Conservation (phyloP, 1,140 invertebrate genomes). For the Penaeus vannamei region DNA sequence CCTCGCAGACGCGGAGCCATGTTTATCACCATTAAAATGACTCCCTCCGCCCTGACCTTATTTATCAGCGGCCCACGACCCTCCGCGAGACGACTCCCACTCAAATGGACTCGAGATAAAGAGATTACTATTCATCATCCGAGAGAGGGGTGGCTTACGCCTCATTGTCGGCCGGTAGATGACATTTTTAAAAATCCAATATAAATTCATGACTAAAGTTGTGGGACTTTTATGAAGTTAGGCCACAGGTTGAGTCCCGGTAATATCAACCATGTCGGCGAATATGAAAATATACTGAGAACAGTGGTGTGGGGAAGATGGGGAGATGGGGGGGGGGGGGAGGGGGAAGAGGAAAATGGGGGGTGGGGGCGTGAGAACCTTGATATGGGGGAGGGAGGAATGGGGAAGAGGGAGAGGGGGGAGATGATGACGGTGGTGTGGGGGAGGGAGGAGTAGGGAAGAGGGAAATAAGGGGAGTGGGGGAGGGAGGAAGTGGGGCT, state of each 20-base stretch:
- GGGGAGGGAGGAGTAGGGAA: background rate
- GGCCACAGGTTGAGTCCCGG: constrained; percentile 14
- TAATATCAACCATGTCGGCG: constrained; percentile 33
- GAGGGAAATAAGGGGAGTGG: background rate
- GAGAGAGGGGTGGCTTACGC: constrained; percentile 36
- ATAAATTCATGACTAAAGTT: constrained; percentile 60
- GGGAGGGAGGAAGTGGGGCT: background rate
- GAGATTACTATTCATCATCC: constrained; percentile 34
- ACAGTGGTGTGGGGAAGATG: background rate
- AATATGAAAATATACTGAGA: constrained; percentile 48
- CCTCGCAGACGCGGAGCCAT: too few relatives aligned
- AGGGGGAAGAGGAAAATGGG: background rate
- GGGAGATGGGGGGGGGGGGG: background rate
- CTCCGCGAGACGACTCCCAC: background rate
- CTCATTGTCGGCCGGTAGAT: constrained; percentile 19
- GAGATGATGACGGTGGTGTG: background rate
- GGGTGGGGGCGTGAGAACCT: background rate
- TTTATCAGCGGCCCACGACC: too few relatives aligned
- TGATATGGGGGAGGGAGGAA: background rate
- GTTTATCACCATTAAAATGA: too few relatives aligned
- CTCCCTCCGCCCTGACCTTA: background rate
- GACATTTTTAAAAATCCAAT: constrained; percentile 59
- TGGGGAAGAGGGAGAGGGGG: background rate
- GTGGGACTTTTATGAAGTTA: constrained; percentile 55
- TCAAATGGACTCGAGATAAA: background rate